A percentile compares a stretch with the other conserved stretches of the same genome.
These are phyloP conservation scores for Neomicropteryx cornuta DNA, from an alignment of 1,140 invertebrate genomes.

Conservation along the genomic window DNA sequence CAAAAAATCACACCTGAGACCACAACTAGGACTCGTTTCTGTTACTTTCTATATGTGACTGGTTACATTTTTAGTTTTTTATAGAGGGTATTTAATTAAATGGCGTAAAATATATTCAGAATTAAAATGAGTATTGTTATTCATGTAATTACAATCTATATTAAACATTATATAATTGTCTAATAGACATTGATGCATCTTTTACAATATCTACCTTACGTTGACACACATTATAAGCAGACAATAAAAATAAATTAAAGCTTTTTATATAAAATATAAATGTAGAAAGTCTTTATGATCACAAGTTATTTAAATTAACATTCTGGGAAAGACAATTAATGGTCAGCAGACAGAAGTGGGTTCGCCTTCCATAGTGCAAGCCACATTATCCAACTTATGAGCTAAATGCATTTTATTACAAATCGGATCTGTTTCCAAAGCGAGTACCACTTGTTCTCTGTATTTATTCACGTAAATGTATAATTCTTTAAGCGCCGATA, in stretches of 20 bases:
- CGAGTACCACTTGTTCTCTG: slow-evolving; percentile 80
- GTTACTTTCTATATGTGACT: no score
- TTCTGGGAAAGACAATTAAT: slow-evolving; percentile 25
- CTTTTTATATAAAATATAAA: slow-evolving; percentile 37
- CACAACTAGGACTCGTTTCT: no score
- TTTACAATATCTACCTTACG: no score
- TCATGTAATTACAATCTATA: no score
- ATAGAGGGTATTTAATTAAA: no score
- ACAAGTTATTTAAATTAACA: slow-evolving; percentile 38
- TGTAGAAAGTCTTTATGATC: slow-evolving; percentile 34
- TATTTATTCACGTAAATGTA: slow-evolving; percentile 93
- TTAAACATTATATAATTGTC: no score
- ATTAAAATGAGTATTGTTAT: no score
- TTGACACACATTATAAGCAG: no score
- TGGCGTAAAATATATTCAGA: no score
- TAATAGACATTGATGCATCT: no score
- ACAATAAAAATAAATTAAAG: slow-evolving; percentile 42
- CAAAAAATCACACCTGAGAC: no score
- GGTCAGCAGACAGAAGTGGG: slow-evolving; percentile 41
- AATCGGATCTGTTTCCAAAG: slow-evolving; percentile 67
- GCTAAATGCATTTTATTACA: slow-evolving; percentile 81
- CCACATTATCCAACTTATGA: slow-evolving; percentile 81
- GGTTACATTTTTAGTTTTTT: no score
- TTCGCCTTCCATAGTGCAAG: slow-evolving; percentile 78
- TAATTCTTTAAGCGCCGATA: slow-evolving; percentile 84